Evolutionary conservation across 2,888 invertebrate species (phyloP), one percentile per base, ranked within the genome.

Genomic region (Schizotus pectinicornis): DNA sequence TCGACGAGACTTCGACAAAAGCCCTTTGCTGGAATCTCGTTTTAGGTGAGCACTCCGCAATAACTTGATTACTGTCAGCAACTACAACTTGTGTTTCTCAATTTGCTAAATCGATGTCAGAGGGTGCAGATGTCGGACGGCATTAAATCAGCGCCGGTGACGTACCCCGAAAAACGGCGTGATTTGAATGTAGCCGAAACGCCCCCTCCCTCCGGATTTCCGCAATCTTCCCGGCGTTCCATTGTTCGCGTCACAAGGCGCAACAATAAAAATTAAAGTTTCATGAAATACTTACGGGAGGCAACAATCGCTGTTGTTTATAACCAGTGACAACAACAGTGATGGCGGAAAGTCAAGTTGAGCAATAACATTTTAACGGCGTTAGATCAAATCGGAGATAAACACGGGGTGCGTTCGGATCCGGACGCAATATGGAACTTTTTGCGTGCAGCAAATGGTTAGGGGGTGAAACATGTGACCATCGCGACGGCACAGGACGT

Each of bases 401-500:
- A 13, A 7, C 41, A 11, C 41, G 13, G 38, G 47, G 8, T 31
- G 5, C 14, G 32, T 30, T 14, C 22, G 22, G 7, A 12, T 37
- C 37, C 42, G 9, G n/a, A n/a, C n/a, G n/a, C n/a, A 50, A n/a
- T 14, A 14, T 22, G n/a, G 5, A 31, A 50, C 13, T 38, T 50
- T 50, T 50, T 50, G 11, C 11, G 32, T 39, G 49, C 49, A 32
- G 37, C 34, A 32, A 43, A 32, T 8, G 5, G 11, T 9, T 13
- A n/a, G 39, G 33, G 43, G 36, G n/a, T 22, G 14, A 33, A 36
- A 31, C 54, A 39, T 46, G 59, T 48, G 33, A 37, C 55, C 59
- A 55, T 59, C 59, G 59, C 59, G 59, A 59, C 59, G 55, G 42
- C 55, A 59, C 54, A 55, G 30, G 14, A 32, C 59, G 36, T 51